Evolutionary conservation across 2,797 vertebrate species (phyloP).

Genomic region (Anniella stebbinsi): DNA sequence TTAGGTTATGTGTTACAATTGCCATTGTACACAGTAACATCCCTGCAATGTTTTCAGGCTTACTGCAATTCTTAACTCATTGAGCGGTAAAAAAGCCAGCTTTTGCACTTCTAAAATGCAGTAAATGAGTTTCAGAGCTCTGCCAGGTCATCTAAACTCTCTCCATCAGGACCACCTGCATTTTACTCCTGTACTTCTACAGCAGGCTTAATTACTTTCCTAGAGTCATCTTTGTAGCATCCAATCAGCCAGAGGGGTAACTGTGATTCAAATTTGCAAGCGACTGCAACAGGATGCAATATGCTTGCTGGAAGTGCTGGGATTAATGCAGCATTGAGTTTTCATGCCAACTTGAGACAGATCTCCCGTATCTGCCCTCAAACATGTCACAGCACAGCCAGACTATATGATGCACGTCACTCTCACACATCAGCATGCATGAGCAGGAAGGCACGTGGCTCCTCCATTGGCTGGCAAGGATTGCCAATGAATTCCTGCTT

Average conservation of each 20-base stretch:
- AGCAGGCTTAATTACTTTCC: constrained; percentile 1
- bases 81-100: not conserved
- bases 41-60: not conserved
- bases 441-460: constrained; percentile 79
- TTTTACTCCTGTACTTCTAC: not conserved
- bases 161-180: not conserved
- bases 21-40: not conserved
- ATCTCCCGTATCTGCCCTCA: constrained; percentile 70
- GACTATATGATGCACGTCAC: constrained; percentile 78
- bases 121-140: not conserved
- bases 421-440: constrained; percentile 79
- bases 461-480: constrained; percentile 79
- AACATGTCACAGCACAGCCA: constrained; percentile 83
- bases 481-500: constrained; percentile 84
- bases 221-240: not conserved
- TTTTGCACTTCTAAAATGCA: not conserved
- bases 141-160: not conserved
- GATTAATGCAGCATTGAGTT: constrained; percentile 71
- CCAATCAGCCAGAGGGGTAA: constrained; percentile 43
- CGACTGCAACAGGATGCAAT: constrained; percentile 69
- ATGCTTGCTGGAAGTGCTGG: constrained; percentile 64
- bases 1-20: not conserved
- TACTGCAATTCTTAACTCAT: not conserved
- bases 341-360: constrained; percentile 73
- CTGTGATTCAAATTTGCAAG: constrained; percentile 69